A percentile compares a stretch with the other conserved stretches of the same genome.
Conservation (phyloP, 2,113 vertebrate species). For the Junco hyemalis region DNA sequence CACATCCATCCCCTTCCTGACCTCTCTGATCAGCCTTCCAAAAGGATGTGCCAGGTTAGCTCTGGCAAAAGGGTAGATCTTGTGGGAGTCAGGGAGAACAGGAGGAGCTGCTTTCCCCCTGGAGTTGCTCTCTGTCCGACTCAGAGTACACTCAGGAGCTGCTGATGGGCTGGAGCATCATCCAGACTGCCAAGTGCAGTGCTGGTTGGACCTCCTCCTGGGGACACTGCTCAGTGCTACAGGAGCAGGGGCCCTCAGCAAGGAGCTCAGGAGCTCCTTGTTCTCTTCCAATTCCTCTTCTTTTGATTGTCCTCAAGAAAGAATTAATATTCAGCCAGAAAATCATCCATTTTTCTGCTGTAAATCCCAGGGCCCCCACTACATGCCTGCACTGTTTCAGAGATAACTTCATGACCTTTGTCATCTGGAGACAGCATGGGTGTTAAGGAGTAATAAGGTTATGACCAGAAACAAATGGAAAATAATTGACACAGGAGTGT, state of each 20-base stretch:
- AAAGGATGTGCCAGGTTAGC: background rate
- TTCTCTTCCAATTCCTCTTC: background rate
- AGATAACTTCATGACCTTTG: background rate
- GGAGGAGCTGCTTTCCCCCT: background rate
- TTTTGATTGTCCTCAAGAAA: background rate
- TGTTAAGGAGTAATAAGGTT: background rate
- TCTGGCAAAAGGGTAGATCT: background rate
- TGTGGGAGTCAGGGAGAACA: background rate
- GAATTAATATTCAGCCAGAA: background rate
- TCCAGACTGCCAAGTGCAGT: fast-evolving
- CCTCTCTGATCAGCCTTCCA: background rate
- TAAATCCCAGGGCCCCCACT: background rate
- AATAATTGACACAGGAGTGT: background rate
- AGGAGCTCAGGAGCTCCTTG: background rate
- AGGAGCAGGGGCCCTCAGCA: background rate
- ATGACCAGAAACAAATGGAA: background rate
- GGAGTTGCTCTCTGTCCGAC: background rate
- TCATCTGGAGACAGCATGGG: background rate
- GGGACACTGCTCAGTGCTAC: background rate
- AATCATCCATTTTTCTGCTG: background rate
- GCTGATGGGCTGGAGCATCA: background rate
- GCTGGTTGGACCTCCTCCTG: fast-evolving
- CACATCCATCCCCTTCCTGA: background rate
- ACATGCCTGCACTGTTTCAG: background rate
- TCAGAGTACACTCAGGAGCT: background rate